Conservation (phyloP, 2,113 vertebrate species). For the Sylvietta virens region DNA sequence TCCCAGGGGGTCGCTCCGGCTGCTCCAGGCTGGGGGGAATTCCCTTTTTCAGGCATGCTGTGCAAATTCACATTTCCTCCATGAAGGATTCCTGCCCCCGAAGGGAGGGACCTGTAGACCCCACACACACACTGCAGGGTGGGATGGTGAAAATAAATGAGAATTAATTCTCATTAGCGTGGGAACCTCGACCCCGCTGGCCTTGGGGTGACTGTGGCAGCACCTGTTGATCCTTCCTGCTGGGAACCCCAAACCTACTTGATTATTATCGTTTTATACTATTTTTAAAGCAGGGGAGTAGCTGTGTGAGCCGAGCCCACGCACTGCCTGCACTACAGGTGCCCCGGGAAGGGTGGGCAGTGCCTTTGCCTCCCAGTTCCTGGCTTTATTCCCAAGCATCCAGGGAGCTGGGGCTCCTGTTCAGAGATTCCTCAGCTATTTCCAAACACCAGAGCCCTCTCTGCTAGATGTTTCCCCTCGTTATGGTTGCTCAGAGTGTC, state of each 20-base stretch:
- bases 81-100: rapidly evolving
- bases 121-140: rapidly evolving
- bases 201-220: background rate
- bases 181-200: rapidly evolving
- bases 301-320: background rate
- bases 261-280: background rate
- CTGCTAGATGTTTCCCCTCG: background rate
- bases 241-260: background rate
- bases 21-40: background rate
- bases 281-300: background rate
- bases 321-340: background rate
- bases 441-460: background rate
- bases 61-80: background rate
- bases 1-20: background rate
- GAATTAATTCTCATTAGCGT: background rate
- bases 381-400: background rate
- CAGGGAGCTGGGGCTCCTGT: background rate
- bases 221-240: background rate
- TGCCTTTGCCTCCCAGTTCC: background rate
- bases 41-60: background rate
- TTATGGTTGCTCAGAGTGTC: background rate
- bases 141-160: background rate
- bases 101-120: background rate
- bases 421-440: background rate
- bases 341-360: background rate